Evolutionary conservation across 2,888 invertebrate genomes (phyloP).

Genomic region (Limenitis camilla): DNA sequence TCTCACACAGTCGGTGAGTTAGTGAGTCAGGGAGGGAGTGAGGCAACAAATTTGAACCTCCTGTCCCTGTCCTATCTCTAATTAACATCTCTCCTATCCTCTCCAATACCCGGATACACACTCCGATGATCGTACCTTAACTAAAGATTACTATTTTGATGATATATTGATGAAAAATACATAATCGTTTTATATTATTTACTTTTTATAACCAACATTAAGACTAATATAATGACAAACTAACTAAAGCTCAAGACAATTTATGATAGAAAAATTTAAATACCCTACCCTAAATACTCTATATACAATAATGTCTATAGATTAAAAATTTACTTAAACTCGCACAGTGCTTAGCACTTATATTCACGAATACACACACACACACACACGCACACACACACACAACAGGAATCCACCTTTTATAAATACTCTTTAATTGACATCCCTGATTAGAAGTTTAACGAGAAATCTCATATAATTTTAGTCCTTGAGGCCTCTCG

Average conservation of each 20-base stretch:
- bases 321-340: too few relatives aligned
- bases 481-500: not conserved
- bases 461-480: slow-evolving; percentile 8
- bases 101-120: slow-evolving; percentile 5
- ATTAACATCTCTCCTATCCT: slow-evolving; percentile 19
- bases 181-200: too few relatives aligned
- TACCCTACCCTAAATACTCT: too few relatives aligned
- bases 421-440: slow-evolving; percentile 31
- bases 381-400: not conserved
- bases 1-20: slow-evolving; percentile 45
- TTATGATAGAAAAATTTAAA: not conserved
- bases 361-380: slow-evolving; percentile 1
- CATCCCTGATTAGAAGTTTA: slow-evolving; percentile 22
- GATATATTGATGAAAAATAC: too few relatives aligned
- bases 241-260: too few relatives aligned
- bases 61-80: slow-evolving; percentile 31
- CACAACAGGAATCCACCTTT: slow-evolving; percentile 17
- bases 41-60: slow-evolving; percentile 50
- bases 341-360: too few relatives aligned
- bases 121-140: not conserved
- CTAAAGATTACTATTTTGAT: too few relatives aligned
- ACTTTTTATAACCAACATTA: too few relatives aligned
- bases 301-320: too few relatives aligned
- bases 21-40: too few relatives aligned
- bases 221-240: too few relatives aligned